Conservation (phyloP, 2,888 invertebrate species). For the Gasteruption jaculator region DNA sequence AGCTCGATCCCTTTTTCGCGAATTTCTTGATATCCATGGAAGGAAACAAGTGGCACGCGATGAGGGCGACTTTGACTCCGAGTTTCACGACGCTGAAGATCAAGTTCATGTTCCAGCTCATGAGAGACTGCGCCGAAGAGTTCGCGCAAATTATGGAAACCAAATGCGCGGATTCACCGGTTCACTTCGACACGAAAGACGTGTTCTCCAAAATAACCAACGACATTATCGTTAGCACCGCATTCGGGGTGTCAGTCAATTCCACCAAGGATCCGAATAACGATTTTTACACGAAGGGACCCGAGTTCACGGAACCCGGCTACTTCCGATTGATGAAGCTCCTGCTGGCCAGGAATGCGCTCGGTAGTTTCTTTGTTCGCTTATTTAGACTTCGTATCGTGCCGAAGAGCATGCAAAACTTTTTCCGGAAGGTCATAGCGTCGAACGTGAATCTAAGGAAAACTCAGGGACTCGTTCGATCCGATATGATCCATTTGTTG, state of each 20-base stretch:
- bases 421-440: constrained; percentile 26
- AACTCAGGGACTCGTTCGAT: constrained; percentile 43
- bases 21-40: constrained; percentile 28
- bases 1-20: constrained; percentile 28
- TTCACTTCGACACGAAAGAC: constrained; percentile 40
- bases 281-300: constrained; percentile 30
- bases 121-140: constrained; percentile 41
- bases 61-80: constrained; percentile 55
- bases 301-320: constrained; percentile 19
- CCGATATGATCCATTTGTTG: constrained; percentile 59
- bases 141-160: constrained; percentile 22
- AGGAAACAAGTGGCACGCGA: constrained; percentile 54
- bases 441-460: constrained; percentile 28
- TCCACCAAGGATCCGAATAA: constrained; percentile 34
- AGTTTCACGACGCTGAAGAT: constrained; percentile 59
- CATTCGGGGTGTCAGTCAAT: constrained; percentile 35
- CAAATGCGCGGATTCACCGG: no score
- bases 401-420: constrained; percentile 13
- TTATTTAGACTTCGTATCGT: constrained; percentile 21
- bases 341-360: constrained; percentile 17
- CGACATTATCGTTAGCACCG: constrained; percentile 34
- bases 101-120: constrained; percentile 54
- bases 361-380: no score
- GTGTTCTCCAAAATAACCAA: constrained; percentile 28
- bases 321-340: constrained; percentile 20